These are phyloP conservation scores for Lophura swinhoii DNA, from an alignment of 2,797 vertebrate species.

Conservation along the genomic window DNA sequence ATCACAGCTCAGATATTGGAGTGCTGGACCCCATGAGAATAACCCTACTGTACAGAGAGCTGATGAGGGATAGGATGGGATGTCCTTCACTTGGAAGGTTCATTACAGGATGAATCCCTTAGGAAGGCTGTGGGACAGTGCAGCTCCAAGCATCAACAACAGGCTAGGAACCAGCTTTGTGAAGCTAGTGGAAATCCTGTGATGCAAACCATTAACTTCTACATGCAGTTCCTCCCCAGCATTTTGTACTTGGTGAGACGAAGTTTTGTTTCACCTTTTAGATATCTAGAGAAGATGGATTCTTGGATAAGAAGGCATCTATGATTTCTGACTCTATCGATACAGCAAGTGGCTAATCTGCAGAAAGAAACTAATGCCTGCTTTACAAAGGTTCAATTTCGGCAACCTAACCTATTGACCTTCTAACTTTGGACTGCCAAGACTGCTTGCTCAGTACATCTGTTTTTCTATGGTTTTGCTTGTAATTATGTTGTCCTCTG, in stretches of 20 bases:
- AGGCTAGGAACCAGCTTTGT: background rate
- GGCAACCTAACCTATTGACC: slow-evolving; percentile 73
- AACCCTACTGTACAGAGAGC: background rate
- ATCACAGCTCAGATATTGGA: background rate
- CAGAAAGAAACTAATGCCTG: slow-evolving; percentile 42
- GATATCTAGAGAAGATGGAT: background rate
- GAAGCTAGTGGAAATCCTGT: background rate
- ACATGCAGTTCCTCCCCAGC: background rate
- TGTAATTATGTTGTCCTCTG: slow-evolving; percentile 73
- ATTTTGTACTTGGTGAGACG: background rate
- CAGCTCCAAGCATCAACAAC: background rate
- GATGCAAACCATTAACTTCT: background rate
- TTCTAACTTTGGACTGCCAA: slow-evolving; percentile 70
- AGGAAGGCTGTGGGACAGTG: fast-evolving
- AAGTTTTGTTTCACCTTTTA: background rate
- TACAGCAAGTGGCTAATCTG: slow-evolving; percentile 26
- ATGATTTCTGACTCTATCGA: slow-evolving; percentile 19
- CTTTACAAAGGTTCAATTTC: slow-evolving; percentile 58
- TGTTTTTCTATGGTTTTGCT: slow-evolving; percentile 68
- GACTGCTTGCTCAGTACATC: slow-evolving; percentile 63
- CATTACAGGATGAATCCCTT: background rate
- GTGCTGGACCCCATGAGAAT: background rate
- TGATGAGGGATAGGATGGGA: background rate
- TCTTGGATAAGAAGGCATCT: background rate
- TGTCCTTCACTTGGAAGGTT: background rate